These are phyloP conservation scores for Cheilosia urbana DNA, from an alignment of 2,888 invertebrate genomes.

Conservation along the genomic window DNA sequence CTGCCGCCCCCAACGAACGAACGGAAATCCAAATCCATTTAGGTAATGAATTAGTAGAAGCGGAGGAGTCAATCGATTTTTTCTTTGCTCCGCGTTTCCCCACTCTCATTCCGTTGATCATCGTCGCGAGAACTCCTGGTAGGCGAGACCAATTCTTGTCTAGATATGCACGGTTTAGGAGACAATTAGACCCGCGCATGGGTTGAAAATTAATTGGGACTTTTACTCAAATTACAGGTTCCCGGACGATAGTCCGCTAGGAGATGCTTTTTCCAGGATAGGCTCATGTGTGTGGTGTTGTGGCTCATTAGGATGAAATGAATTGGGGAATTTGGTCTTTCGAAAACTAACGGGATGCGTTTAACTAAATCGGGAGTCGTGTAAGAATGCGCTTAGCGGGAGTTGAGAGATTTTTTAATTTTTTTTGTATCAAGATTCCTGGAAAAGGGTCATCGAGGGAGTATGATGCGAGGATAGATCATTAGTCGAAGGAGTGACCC, in stretches of 20 bases:
- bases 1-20: constrained; percentile 43
- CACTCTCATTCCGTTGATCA: constrained; percentile 28
- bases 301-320: constrained; percentile 71
- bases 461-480: constrained; percentile 28
- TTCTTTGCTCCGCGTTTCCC: not conserved
- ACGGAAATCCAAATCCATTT: constrained; percentile 12
- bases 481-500: constrained; percentile 25
- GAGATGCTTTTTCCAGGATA: constrained; percentile 27
- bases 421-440: constrained; percentile 19
- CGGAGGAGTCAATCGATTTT: constrained; percentile 29
- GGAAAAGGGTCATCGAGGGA: constrained; percentile 35
- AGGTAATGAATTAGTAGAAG: not conserved
- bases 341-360: constrained; percentile 57
- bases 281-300: constrained; percentile 10
- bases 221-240: constrained; percentile 74
- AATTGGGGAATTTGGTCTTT: constrained; percentile 57
- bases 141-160: constrained; percentile 46
- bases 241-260: constrained; percentile 16
- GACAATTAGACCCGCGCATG: constrained; percentile 65
- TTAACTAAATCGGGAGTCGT: constrained; percentile 57
- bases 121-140: constrained; percentile 54
- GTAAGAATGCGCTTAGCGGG: constrained; percentile 45
- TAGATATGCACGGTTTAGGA: constrained; percentile 23
- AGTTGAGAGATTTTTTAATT: constrained; percentile 2
- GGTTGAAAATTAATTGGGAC: constrained; percentile 73